Evolutionary conservation across 2,797 vertebrate species (phyloP), one percentile per base, ranked within the genome.

Genomic region (Triplophysa bombifrons): DNA sequence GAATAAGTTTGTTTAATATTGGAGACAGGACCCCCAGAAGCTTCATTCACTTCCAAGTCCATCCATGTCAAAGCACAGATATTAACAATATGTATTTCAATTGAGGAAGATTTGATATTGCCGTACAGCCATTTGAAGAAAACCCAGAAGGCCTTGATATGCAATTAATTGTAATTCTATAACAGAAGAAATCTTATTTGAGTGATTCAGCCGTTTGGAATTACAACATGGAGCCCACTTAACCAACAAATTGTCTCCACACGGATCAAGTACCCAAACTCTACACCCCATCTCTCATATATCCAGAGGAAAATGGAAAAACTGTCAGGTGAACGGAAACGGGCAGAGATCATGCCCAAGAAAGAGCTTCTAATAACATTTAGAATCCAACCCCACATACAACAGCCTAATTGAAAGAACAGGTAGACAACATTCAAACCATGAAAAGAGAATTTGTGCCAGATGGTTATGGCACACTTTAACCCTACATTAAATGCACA

Each of bases 401-500:
- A 20, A 65, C n/a, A 65, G 22, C 20, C 14, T 41, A 46, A 56
- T 67, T 50, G 34, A 56, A 66, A 65, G 6, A 76, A 76, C 34
- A 25, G 50, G 16, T 13, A 76, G 41, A 38, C 1, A 66, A 55
- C 63, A 75, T 44, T 14, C 53, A 46, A 67, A 46, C 20, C 34
- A 22, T 67, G 16, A 76, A 75, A 75, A 51, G 16, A 27, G 27
- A 55, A 9, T 20, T 46, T 22, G 30, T 38, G 60, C 73, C 73
- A 74, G 74, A 55, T 76, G 74, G 63, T 66, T 76, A 25, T 56
- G 63, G 50, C 55, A 76, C 50, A 67, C 6, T 44, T 38, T 76
- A 76, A 67, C 74, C 63, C 63, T 56, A 7, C 63, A 75, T 75
- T 65, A 41, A 41, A 65, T 38, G 19, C 63, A 75, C 46, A 65